Evolutionary conservation across 1,140 invertebrate species (phyloP).

Genomic region (Lepidurus couesii): DNA sequence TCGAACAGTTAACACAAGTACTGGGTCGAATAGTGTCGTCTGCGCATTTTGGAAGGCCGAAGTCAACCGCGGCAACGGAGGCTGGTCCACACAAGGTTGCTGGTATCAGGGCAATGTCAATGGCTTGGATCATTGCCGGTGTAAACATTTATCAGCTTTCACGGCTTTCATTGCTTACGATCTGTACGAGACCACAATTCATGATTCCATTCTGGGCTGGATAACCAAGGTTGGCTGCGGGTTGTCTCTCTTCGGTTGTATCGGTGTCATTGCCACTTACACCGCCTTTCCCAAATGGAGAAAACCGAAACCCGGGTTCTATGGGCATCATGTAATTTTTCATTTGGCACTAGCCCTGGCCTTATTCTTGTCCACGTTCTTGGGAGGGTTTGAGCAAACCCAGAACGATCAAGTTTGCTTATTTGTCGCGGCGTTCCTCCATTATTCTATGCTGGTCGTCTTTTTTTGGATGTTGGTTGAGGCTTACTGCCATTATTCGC

Average conservation of each 20-base stretch:
- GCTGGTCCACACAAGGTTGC: slow-evolving; percentile 39
- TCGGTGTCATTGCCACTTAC: slow-evolving; percentile 39
- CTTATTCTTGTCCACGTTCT: slow-evolving; percentile 37
- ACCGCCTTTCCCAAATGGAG: slow-evolving; percentile 40
- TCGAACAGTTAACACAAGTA: neutral
- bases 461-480: slow-evolving; percentile 49
- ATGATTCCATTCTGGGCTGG: slow-evolving; percentile 35
- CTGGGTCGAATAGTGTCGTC: neutral
- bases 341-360: slow-evolving; percentile 39
- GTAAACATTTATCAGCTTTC: slow-evolving; percentile 39
- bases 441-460: slow-evolving; percentile 46
- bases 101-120: slow-evolving; percentile 30
- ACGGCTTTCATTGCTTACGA: slow-evolving; percentile 30
- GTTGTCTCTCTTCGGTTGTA: slow-evolving; percentile 39
- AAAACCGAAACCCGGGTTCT: slow-evolving; percentile 24
- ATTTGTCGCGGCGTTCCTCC: slow-evolving; percentile 42
- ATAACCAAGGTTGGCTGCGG: slow-evolving; percentile 39
- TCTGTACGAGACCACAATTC: slow-evolving; percentile 13
- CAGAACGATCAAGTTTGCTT: slow-evolving; percentile 39
- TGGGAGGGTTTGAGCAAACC: slow-evolving; percentile 36
- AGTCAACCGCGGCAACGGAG: slow-evolving; percentile 36
- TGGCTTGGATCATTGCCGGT: slow-evolving; percentile 36
- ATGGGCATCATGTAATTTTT: slow-evolving; percentile 38
- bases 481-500: slow-evolving; percentile 46
- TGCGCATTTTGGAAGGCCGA: slow-evolving; percentile 39